Base-by-base conservation (phyloP, 1,140 invertebrate genomes). In the Chymomyza costata region DNA sequence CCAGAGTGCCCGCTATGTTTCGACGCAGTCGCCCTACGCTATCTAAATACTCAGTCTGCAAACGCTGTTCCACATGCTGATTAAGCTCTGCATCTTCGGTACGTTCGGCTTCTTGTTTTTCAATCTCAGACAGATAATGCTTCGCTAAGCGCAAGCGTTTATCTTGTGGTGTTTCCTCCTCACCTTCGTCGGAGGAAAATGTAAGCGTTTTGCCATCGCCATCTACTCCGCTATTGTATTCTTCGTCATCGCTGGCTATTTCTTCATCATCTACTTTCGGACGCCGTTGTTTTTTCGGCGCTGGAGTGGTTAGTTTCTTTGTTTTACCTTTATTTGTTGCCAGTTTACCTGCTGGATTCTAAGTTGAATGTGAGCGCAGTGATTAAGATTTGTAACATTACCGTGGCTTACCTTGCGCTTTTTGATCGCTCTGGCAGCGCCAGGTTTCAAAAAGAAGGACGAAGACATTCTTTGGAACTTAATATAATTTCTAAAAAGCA, bases 131-230 rank as follows among this genome's bases (percentile, higher is more conserved):
- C 25, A 98, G 87, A 87, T 97, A 96, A 83, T 94, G 90, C 83
- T 97, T 97, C 0, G 95, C 95, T 52, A 97, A 86, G 25, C 94
- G 88, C 25, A 98, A 65, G 69, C 93, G 93, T 81, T 97, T 97
- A 73, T 97, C 93, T 84, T 97, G 94, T 0, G 93, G 90, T 5
- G 95, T 97, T 84, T 93, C 91, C 52, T 94, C 92, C 61, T 92
- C 92, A 5, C 89, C 90, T 38, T 88, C 89, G 31, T 88, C 89
- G 1, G 87, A 86, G 28, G 89, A 88, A 17, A 87, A 87, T 49
- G 87, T 85, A 48, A 89, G 86, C 14, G 87, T 85, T 19, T 88
- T 86, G 56, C 83, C 86, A 0, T 87, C 87, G 32, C 86, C 86
- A 68, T 87, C 87, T 14, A 88, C 78, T 14, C 87, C 88, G 35